phyloP scores from a whole-genome alignment of 2,113 vertebrate species.

The Todiramphus saurophagus region DNA sequence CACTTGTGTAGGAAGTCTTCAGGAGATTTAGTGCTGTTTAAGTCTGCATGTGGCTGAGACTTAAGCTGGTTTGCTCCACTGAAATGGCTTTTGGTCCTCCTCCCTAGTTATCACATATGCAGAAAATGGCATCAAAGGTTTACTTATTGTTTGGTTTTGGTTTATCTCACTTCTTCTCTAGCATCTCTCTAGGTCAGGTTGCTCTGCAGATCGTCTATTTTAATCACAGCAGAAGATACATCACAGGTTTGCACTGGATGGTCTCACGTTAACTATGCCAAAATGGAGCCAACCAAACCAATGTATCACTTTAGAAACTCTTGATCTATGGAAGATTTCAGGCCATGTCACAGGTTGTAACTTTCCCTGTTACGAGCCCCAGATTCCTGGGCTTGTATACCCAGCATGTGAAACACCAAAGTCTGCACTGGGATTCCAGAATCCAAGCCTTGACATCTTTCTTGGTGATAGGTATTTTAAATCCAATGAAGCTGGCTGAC shows the following conservation, averaged over 20 bases:
- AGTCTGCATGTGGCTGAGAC: neutral
- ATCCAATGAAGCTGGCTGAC: neutral
- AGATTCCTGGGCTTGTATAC: neutral
- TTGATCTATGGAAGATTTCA: neutral
- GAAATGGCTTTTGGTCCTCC: neutral
- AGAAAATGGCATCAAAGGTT: neutral
- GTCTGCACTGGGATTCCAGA: neutral
- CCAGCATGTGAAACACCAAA: neutral
- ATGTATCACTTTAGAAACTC: neutral
- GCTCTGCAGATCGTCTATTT: neutral
- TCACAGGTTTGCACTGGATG: neutral
- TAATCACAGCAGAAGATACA: neutral
- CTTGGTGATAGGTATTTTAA: neutral
- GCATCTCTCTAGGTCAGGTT: neutral
- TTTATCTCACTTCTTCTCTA: neutral
- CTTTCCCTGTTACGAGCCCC: fast-evolving
- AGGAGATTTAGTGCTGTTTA: neutral
- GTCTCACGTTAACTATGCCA: fast-evolving
- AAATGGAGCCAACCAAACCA: neutral
- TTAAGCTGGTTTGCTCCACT: neutral
- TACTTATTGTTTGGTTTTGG: neutral
- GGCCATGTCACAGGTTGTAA: neutral
- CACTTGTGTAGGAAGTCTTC: neutral
- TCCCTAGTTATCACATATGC: neutral
- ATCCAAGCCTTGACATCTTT: neutral